These are phyloP conservation scores for Cylas formicarius DNA, from an alignment of 1,140 invertebrate genomes.

Conservation along the genomic window DNA sequence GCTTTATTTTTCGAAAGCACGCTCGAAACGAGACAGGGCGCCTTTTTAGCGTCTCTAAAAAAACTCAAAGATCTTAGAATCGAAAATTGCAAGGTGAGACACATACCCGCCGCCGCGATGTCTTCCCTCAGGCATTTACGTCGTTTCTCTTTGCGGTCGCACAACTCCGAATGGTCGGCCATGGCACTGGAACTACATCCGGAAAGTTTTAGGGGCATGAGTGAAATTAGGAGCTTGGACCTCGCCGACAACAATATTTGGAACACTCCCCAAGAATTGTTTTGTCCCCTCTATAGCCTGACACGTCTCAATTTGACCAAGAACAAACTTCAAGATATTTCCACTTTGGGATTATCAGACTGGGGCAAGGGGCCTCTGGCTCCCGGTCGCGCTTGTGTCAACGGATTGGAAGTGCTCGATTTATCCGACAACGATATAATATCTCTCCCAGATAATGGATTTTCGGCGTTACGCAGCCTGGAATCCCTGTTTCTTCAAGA, in stretches of 20 bases:
- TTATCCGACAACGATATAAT: slow-evolving; percentile 67
- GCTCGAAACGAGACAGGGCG: slow-evolving; percentile 51
- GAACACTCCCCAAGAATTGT: slow-evolving; percentile 62
- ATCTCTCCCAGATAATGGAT: slow-evolving; percentile 57
- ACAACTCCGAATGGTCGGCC: slow-evolving; percentile 73
- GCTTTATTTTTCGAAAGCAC: slow-evolving; percentile 71
- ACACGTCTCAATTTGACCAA: slow-evolving; percentile 64
- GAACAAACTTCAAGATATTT: slow-evolving; percentile 72
- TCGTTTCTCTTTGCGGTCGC: slow-evolving; percentile 61
- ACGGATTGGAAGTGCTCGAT: slow-evolving; percentile 61
- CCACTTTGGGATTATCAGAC: slow-evolving; percentile 63
- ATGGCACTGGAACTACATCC: slow-evolving; percentile 68
- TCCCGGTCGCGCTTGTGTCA: slow-evolving; percentile 52
- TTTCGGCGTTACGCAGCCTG: slow-evolving; percentile 60
- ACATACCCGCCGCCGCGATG: slow-evolving; percentile 62
- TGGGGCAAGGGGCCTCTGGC: slow-evolving; percentile 45
- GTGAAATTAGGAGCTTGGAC: slow-evolving; percentile 62
- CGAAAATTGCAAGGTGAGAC: slow-evolving; percentile 71
- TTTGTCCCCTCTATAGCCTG: slow-evolving; percentile 66
- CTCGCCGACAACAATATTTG: slow-evolving; percentile 75
- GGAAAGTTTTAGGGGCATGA: slow-evolving; percentile 60
- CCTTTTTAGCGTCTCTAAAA: slow-evolving; percentile 58
- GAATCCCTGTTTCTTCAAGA: slow-evolving; percentile 60
- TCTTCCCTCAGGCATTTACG: slow-evolving; percentile 58
- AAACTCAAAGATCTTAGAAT: slow-evolving; percentile 62